These are phyloP conservation scores for Phorcus lineatus DNA, from an alignment of 2,888 invertebrate genomes.

Conservation along the genomic window DNA sequence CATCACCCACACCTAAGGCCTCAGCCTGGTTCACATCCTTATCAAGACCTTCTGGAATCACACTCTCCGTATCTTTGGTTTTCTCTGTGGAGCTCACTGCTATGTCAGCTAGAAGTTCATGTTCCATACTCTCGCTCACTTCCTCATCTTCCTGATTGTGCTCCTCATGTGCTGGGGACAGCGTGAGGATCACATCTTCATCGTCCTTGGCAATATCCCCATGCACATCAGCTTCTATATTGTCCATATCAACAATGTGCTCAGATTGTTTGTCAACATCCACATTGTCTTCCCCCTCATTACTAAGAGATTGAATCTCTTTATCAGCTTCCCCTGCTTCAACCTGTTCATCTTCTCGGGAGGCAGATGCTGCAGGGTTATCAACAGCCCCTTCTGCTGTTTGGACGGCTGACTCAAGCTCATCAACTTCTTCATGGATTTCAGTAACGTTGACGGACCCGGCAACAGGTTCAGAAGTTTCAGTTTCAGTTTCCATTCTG, in stretches of 20 bases:
- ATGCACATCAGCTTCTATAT: neutral
- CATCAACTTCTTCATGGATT: no score
- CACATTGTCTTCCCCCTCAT: neutral
- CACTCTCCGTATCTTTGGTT: neutral
- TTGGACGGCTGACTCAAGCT: no score
- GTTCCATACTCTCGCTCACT: neutral
- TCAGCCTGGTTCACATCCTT: neutral
- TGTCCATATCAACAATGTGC: neutral
- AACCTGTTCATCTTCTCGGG: neutral
- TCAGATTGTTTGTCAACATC: neutral
- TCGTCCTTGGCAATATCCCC: neutral
- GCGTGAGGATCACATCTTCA: constrained; percentile 3
- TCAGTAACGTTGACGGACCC: no score
- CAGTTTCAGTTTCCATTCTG: no score
- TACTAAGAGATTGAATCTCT: neutral
- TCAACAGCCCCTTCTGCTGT: neutral
- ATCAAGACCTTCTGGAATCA: neutral
- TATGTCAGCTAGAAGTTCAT: neutral
- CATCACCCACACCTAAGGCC: neutral
- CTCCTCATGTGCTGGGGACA: neutral
- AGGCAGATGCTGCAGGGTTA: neutral
- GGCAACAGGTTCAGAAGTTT: no score
- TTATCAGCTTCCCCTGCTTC: neutral
- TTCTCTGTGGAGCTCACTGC: neutral
- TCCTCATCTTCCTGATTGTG: neutral